Evolutionary conservation across 64 coral and sea anemone genomes (phyloP).

Genomic region (Stichodactyla mertensii): DNA sequence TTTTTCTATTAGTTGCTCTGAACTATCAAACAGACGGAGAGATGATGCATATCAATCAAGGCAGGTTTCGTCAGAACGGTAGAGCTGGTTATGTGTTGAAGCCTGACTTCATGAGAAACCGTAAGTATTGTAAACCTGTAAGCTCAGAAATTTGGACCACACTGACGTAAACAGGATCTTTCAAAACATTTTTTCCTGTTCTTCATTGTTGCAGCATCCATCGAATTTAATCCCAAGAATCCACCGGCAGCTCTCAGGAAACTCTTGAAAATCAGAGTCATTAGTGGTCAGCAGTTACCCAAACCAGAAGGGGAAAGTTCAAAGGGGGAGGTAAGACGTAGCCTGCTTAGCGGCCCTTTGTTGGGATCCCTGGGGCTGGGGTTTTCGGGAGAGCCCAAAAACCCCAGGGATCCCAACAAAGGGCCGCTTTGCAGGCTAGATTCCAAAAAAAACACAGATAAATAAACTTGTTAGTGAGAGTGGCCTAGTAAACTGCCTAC

Average conservation of each 20-base stretch:
- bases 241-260: not conserved
- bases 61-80: constrained; percentile 75
- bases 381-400: no score
- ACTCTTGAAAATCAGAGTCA: constrained; percentile 25
- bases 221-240: not conserved
- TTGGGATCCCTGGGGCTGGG: no score
- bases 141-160: no score
- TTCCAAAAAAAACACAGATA: no score
- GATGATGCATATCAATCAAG: constrained; percentile 80
- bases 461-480: no score
- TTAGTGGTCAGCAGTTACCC: constrained; percentile 82
- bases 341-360: no score
- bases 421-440: no score
- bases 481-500: no score
- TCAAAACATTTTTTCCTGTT: not conserved
- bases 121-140: constrained; percentile 39
- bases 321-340: constrained; percentile 50
- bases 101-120: constrained; percentile 69
- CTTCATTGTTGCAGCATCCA: not conserved
- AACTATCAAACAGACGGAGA: constrained; percentile 93
- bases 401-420: no score
- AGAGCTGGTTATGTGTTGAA: constrained; percentile 82
- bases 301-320: constrained; percentile 44
- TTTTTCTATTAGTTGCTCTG: constrained; percentile 63
- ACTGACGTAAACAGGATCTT: not conserved